Evolutionary conservation across 2,797 vertebrate genomes (phyloP), one percentile per base, ranked within the genome.

Genomic region (Semotilus atromaculatus): DNA sequence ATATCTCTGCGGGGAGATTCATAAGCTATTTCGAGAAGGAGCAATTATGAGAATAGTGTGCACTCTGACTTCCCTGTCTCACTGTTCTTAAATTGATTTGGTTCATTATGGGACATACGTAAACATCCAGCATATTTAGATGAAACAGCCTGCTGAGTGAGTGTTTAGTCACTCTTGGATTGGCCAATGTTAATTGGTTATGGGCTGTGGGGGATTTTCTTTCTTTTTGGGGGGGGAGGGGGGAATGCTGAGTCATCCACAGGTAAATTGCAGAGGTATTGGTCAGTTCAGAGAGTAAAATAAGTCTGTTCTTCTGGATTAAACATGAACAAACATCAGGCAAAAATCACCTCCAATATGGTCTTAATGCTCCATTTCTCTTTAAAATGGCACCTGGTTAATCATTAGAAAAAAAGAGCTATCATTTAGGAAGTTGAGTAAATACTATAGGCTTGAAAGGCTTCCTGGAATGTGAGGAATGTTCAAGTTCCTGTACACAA

Each of bases 401-500:
- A 89, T 86, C 62, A 80, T 90, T 87, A 84, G 74, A 77, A 83
- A 71, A 71, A 58, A 58, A 76, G 64, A 38, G 51, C 71, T 83
- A 78, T 81, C 48, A 66, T 51, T 74, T 75, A 40, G 67, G 74
- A 80, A 64, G 74, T 83, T 71, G 70, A 71, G 70, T 88, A 86
- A 83, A 83, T 81, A 78, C 48, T 78, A 60, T 26, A 82, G 36
- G 80, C 80, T 53, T 83, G 82, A 87, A 70, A 75, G 40, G 43
- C n/a, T 29, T 70, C 70, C 80, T 80, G 40, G 85, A 89, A 89
- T 87, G 77, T 72, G 31, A 75, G 34, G 84, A 87, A 90, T 87
- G 87, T 82, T 58, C 23, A 70, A 53, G 70, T 76, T 81, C 16
- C 53, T 62, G 31, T 70, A 43, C 14, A 62, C 72, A 34, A 85